Conservation (phyloP, 1,140 invertebrate species). For the Danaus melanippus region DNA sequence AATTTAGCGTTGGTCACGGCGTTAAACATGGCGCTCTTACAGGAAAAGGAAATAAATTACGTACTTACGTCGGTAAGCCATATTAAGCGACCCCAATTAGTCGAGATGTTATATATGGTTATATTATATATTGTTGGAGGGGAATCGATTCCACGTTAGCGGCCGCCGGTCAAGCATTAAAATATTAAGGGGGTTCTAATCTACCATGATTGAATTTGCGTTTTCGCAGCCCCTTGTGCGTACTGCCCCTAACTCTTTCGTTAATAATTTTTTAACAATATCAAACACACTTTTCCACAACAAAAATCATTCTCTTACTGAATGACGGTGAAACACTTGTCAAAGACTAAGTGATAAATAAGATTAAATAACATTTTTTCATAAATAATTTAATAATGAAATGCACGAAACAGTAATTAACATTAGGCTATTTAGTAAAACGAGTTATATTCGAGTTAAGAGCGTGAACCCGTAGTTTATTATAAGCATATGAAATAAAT, state of each 20-base stretch:
- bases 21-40: conserved; percentile 25
- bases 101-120: conserved; percentile 57
- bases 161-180: conserved; percentile 65
- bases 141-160: conserved; percentile 59
- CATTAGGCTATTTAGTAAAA: no score
- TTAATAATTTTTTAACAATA: not conserved
- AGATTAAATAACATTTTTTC: no score
- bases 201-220: conserved; percentile 69
- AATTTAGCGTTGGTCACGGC: conserved; percentile 24
- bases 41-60: conserved; percentile 63
- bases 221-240: conserved; percentile 36
- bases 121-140: conserved; percentile 57
- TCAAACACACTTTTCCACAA: no score
- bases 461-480: conserved; percentile 38
- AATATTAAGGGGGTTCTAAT: conserved; percentile 68
- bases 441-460: conserved; percentile 19
- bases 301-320: no score
- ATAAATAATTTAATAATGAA: no score
- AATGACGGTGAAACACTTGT: no score
- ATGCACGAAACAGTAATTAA: no score
- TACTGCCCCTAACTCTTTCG: conserved; percentile 32
- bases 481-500: conserved; percentile 61
- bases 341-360: no score
- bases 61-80: conserved; percentile 69
- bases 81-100: conserved; percentile 71